Percentiles rank a stretch among this genome's conserved stretches.
Conservation (phyloP, 23 tunicate species). For the Aplidium turbinatum region DNA sequence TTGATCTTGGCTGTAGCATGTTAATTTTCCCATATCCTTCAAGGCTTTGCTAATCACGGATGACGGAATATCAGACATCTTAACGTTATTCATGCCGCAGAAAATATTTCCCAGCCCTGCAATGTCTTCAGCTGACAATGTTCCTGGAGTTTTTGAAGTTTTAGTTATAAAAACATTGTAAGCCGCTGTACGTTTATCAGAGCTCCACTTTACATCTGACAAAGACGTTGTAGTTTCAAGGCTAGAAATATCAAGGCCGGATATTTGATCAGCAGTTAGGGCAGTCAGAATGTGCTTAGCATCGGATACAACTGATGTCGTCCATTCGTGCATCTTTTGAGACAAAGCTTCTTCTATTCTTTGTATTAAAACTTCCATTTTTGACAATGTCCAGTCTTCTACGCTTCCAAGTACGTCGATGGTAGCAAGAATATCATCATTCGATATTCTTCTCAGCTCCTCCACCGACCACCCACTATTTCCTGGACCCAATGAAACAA, state of each 20-base stretch:
- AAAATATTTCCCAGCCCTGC: slow-evolving; percentile 38
- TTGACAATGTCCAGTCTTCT: slow-evolving; percentile 32
- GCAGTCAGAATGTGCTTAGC: slow-evolving; percentile 49
- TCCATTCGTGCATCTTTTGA: slow-evolving; percentile 30
- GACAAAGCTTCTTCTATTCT: slow-evolving; percentile 12
- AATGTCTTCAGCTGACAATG: slow-evolving; percentile 33
- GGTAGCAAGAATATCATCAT: slow-evolving; percentile 45
- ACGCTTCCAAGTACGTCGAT: slow-evolving; percentile 55
- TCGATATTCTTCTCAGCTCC: slow-evolving; percentile 30
- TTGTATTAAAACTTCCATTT: not conserved
- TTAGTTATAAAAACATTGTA: too few species aligned
- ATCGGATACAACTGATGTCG: slow-evolving; percentile 26
- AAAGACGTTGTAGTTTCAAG: slow-evolving; percentile 31
- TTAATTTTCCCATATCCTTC: slow-evolving; percentile 57
- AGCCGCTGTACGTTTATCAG: too few species aligned
- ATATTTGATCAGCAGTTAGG: slow-evolving; percentile 30
- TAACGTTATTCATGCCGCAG: slow-evolving; percentile 15
- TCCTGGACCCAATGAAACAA: slow-evolving; percentile 62
- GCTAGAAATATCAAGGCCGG: slow-evolving; percentile 27
- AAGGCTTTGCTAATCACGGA: slow-evolving; percentile 30
- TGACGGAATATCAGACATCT: not conserved
- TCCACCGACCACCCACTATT: slow-evolving; percentile 58
- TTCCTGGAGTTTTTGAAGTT: not conserved
- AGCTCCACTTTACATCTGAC: slow-evolving; percentile 40
- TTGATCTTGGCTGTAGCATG: slow-evolving; percentile 59